Percentiles rank a stretch among this genome's conserved stretches.
These are phyloP conservation scores for Capreolus pygargus DNA, from an alignment of 2,113 vertebrate genomes.

Conservation along the genomic window DNA sequence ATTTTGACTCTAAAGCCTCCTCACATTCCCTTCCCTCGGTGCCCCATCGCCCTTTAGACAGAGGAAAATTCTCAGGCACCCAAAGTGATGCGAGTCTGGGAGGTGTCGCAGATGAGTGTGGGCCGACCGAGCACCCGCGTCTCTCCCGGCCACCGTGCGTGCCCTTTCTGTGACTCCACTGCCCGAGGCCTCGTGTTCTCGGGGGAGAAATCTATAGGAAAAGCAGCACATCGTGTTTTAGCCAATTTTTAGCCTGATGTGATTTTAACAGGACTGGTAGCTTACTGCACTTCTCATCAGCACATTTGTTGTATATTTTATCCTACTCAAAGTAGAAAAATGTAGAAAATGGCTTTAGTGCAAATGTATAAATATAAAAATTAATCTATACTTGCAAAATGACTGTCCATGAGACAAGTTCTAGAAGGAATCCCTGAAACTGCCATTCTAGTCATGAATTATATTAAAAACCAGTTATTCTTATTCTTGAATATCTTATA, in stretches of 20 bases:
- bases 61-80: background rate
- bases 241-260: background rate
- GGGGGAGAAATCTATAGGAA: background rate
- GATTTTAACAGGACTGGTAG: background rate
- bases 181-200: background rate
- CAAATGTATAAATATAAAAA: background rate
- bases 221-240: background rate
- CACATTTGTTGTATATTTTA: background rate
- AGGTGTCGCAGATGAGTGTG: background rate
- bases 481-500: background rate
- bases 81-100: background rate
- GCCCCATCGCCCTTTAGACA: background rate
- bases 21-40: background rate
- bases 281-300: background rate
- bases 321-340: background rate
- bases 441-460: background rate
- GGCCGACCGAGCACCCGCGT: accelerated
- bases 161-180: background rate
- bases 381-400: background rate
- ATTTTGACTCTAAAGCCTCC: background rate
- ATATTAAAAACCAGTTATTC: background rate
- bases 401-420: background rate
- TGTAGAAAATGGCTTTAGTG: background rate
- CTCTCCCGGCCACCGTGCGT: background rate
- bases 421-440: background rate